Base-by-base conservation (phyloP, 2,797 vertebrate genomes). In the Danio albolineatus region DNA sequence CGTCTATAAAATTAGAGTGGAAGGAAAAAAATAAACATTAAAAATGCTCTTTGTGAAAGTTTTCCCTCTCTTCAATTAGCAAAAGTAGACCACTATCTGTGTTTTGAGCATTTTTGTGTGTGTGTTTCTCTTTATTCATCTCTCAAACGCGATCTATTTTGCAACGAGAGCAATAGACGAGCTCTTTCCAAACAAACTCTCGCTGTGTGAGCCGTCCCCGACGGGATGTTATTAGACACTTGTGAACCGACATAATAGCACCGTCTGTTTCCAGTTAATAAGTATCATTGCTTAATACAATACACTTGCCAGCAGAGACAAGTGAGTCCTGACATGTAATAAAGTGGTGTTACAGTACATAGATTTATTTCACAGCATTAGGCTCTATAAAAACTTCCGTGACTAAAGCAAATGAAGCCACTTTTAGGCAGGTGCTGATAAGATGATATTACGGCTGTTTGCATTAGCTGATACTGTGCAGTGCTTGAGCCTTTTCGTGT, bases 21-120 rank as follows among this genome's bases (percentile, higher is more conserved):
- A 28, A 10, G 48, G 54, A 46, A 59, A 60, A 82, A 65, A 75
- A 82, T 77, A 71, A 80, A 74, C 85, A 87, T 87, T 86, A 86
- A 87, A 92, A 90, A 92, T 92, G 92, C 91, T 93, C 91, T 94
- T 90, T 92, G 91, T 92, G 92, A 92, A 91, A 92, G 85, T 80
- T 73, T 87, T 86, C 86, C 28, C 88, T 88, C 85, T 88, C 88
- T 85, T 90, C 87, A 88, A 84, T 92, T 90, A 89, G 89, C 89
- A 86, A 89, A 93, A 93, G 90, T 92, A 91, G 92, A 92, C 91
- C 90, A 90, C 89, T 19, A 61, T 66, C 54, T 83, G 44, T 77
- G 59, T 64, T 79, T 82, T 70, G 65, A 71, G 72, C 14, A 36
- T 54, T 80, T 70, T 70, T 53, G 69, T 28, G 28, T 28, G 28